phyloP scores from a whole-genome alignment of 1,140 invertebrate genomes.

The Chrysomallon squamiferum region DNA sequence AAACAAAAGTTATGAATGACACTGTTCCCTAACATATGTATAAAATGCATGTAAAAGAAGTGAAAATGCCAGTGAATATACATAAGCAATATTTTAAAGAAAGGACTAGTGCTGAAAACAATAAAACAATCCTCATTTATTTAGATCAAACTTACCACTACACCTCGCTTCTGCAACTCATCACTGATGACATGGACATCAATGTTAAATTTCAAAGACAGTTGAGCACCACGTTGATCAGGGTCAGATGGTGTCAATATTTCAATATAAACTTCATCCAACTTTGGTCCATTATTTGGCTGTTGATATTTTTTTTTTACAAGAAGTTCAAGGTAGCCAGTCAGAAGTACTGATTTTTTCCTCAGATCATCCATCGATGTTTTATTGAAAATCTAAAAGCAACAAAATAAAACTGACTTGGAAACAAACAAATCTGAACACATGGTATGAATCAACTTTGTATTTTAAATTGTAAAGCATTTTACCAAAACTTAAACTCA shows the following conservation, averaged over 20 bases:
- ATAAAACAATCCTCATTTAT: too few relatives aligned
- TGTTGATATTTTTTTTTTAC: slow-evolving; percentile 41
- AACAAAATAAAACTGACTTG: slow-evolving; percentile 2
- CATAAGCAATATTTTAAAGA: too few relatives aligned
- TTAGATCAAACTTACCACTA: slow-evolving; percentile 69
- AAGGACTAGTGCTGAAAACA: too few relatives aligned
- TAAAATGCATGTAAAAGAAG: too few relatives aligned
- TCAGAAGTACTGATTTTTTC: slow-evolving; percentile 67
- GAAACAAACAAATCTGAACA: background rate
- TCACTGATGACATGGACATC: slow-evolving; percentile 60
- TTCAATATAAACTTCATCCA: slow-evolving; percentile 43
- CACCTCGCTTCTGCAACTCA: slow-evolving; percentile 65
- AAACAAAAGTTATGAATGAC: too few relatives aligned
- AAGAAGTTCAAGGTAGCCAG: slow-evolving; percentile 68
- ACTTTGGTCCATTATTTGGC: slow-evolving; percentile 4
- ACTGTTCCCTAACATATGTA: too few relatives aligned
- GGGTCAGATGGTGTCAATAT: slow-evolving; percentile 69
- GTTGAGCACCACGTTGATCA: slow-evolving; percentile 67
- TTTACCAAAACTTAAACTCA: too few relatives aligned
- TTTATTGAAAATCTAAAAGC: slow-evolving; percentile 66
- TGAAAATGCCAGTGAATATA: too few relatives aligned
- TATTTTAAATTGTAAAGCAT: background rate
- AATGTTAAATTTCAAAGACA: slow-evolving; percentile 65
- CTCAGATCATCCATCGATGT: slow-evolving; percentile 64
- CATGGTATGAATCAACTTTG: background rate